Conservation (phyloP, 2,888 invertebrate genomes). For the Polydrusus pterygomalis region DNA sequence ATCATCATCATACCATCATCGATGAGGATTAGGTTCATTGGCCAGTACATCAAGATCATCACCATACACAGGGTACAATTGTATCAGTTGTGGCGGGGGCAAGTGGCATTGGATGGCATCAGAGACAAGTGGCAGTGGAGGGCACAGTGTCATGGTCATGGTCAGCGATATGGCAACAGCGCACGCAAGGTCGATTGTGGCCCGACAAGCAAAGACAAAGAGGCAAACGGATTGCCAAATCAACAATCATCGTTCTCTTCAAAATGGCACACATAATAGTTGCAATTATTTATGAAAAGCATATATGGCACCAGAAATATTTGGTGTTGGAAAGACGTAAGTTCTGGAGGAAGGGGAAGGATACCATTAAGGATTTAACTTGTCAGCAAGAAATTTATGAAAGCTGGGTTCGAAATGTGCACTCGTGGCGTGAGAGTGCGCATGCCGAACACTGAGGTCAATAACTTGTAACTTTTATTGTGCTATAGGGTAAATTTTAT, state of each 20-base stretch:
- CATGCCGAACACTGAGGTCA: too few relatives aligned
- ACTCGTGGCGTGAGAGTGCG: background rate
- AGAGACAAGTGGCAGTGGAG: too few relatives aligned
- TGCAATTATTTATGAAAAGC: conserved; percentile 46
- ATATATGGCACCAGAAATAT: conserved; percentile 56
- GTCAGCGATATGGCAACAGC: conserved; percentile 66
- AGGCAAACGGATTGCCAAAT: conserved; percentile 81
- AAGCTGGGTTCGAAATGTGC: background rate
- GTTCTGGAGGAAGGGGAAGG: background rate
- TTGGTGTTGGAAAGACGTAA: conserved; percentile 7
- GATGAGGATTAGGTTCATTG: conserved; percentile 23
- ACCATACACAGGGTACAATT: conserved; percentile 26
- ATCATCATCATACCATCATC: conserved; percentile 60
- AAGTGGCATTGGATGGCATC: conserved; percentile 38
- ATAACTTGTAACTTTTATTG: too few relatives aligned
- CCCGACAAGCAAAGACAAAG: conserved; percentile 81
- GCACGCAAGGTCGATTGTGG: conserved; percentile 71
- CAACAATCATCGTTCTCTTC: conserved; percentile 69
- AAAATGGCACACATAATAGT: conserved; percentile 58
- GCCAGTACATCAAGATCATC: conserved; percentile 35
- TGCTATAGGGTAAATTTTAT: too few relatives aligned
- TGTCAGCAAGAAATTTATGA: conserved; percentile 6
- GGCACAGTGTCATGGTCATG: conserved; percentile 58
- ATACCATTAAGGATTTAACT: background rate
- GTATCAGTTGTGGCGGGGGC: conserved; percentile 34